Percentiles rank a stretch among this genome's conserved stretches.
Evolutionary conservation across 2,113 vertebrate species (phyloP).

Genomic region (Heterotis niloticus): DNA sequence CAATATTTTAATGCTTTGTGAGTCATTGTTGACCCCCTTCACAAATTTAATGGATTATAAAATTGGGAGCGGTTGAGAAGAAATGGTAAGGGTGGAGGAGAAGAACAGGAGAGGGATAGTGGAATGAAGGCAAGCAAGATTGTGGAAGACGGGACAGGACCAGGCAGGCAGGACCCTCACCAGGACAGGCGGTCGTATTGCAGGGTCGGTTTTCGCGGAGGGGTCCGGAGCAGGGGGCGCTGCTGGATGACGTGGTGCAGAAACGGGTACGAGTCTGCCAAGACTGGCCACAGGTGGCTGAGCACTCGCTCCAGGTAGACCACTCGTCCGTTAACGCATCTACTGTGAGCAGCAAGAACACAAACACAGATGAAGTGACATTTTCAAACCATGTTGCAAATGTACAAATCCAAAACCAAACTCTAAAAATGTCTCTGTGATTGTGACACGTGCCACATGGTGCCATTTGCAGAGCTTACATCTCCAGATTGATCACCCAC

Average conservation of each 20-base stretch:
- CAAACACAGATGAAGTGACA: too few relatives aligned
- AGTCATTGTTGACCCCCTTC: too few relatives aligned
- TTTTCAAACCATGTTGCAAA: background rate
- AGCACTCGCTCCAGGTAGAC: constrained; percentile 91
- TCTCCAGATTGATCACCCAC: constrained; percentile 57
- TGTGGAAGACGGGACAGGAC: background rate
- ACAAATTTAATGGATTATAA: background rate
- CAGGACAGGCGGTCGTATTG: constrained; percentile 92
- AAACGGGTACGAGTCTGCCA: constrained; percentile 86
- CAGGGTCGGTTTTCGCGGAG: constrained; percentile 89
- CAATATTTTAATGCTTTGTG: too few relatives aligned
- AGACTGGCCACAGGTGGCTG: constrained; percentile 88
- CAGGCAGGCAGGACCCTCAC: constrained; percentile 54
- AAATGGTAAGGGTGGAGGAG: background rate
- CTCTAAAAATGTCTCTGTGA: too few relatives aligned
- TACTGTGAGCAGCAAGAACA: constrained; percentile 36
- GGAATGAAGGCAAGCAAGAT: background rate
- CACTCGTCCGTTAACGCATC: constrained; percentile 76
- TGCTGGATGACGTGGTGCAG: constrained; percentile 84
- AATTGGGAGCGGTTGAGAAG: background rate
- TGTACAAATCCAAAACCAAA: background rate
- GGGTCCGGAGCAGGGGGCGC: constrained; percentile 85
- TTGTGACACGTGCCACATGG: constrained; percentile 41
- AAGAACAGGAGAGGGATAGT: too few relatives aligned
- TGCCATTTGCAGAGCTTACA: constrained; percentile 57